These are phyloP conservation scores for Silurus aristotelis DNA, from an alignment of 2,797 vertebrate species.

Conservation along the genomic window DNA sequence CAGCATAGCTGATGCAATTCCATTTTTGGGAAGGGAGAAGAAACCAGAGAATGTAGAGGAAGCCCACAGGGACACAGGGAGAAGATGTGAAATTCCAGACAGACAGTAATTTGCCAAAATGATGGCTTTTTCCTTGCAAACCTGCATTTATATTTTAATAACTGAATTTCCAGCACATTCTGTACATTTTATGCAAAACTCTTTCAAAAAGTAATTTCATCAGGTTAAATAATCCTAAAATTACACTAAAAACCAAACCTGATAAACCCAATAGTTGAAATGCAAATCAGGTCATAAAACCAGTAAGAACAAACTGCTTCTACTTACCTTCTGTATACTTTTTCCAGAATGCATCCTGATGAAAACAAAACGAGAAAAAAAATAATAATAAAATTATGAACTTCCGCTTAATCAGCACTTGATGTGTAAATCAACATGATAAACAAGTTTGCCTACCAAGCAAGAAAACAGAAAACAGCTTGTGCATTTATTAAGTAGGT, in stretches of 20 bases:
- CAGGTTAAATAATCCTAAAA: background rate
- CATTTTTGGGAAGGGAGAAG: background rate
- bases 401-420: too few species aligned
- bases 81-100: background rate
- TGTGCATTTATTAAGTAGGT: background rate
- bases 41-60: background rate
- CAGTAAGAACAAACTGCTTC: background rate
- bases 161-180: background rate
- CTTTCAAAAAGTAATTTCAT: background rate
- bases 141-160: background rate
- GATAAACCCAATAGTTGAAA: background rate
- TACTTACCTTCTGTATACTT: conserved; percentile 76
- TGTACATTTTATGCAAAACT: background rate
- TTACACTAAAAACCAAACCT: background rate
- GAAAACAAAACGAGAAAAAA: conserved; percentile 7
- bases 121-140: background rate
- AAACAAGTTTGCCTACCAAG: background rate
- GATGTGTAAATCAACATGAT: background rate
- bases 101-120: background rate
- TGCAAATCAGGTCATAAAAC: background rate
- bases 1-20: background rate
- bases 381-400: background rate
- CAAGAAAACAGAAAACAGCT: background rate
- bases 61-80: background rate
- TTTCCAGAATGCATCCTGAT: conserved; percentile 86